Base-by-base conservation (phyloP, 2,797 vertebrate genomes). In the Syngnathus rostellatus region DNA sequence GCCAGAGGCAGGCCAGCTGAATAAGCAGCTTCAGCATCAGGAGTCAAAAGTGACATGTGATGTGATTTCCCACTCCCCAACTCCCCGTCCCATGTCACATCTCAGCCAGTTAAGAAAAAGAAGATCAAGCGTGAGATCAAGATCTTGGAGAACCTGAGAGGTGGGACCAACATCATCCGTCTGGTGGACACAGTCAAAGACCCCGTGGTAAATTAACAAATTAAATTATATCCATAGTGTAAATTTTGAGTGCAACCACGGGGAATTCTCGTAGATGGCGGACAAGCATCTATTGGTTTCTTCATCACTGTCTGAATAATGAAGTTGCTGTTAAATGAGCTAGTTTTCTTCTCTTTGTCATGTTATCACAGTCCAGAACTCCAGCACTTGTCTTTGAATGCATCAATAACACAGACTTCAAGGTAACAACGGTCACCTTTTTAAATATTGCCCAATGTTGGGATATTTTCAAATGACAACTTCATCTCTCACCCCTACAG, bases 391-490 rank as follows among this genome's bases (percentile, higher is more conserved):
- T 99, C 85, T 98, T 99, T 87, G 97, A 99, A 89, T 97, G 94
- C 93, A 98, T 99, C 92, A 98, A 99, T 85, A 99, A 99, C 89
- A 99, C 96, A 90, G 97, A 99, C 88, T 99, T 98, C 89, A 99
- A 99, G 95, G 97, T 99, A 91, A 75, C 85, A 19, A 21, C 8
- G 10, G 60, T 45, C 1, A 4, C 43, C 31, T 63, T 21, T 64
- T 58, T 21, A 11, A 63, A 63, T 63, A 63, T 57, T 45, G 21
- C 25, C 68, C 53, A 7, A 4, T 25, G 12, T 0, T 14, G 31
- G 0, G 10, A 25, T 51, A 17, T 53, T 11, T 59, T 39, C 12
- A 57, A 76, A 1, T 75, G 40, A 14, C 43, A 31, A 50, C 10
- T 67, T 45, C 69, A 65, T 64, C 38, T 76, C 8, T 76, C 10